Base-by-base conservation (phyloP, 1,140 invertebrate species). In the Lucilia sericata region DNA sequence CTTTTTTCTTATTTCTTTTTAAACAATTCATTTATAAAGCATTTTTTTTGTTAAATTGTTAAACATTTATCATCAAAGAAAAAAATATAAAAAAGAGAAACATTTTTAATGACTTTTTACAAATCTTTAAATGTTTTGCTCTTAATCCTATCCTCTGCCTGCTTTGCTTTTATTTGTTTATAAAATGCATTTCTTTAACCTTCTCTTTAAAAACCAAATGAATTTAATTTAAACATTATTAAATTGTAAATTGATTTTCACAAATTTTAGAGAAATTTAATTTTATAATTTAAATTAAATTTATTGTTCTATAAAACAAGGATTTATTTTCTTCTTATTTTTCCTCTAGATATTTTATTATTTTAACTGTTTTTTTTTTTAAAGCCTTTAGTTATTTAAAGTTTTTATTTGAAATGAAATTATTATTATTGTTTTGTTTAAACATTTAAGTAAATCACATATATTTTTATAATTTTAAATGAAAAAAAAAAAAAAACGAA, bases 321-420 rank as follows among this genome's bases (percentile, higher is more conserved):
- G 42, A 42, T 42, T 60, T 30, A 30, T 30, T 17, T 14, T 60
- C 13, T 14, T 7, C 14, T 60, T n/a, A 60, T 14, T 60, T 5
- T 60, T 17, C 51, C 10, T 60, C 5, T n/a, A 12, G 7, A 17
- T n/a, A 30, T 70, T 21, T 21, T 21, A 70, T 21, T 70, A 70
- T 70, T 70, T 9, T 70, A 19, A 30, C 25, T 25, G 9, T n/a
- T 70, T 21, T 21, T 8, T 21, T 70, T 70, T 21, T 70, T 12
- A 70, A 9, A 25, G 14, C 17, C 14, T 60, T n/a, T 60, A 60
- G 55, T 60, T 60, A 60, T 70, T 70, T 70, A 21, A 70, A 70
- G 65, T 70, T 70, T 30, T 70, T 70, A 70, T 21, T 70, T 70
- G 19, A 70, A 70, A 70, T 21, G 65, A 70, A 70, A 70, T 70